Conservation (phyloP, 2,113 vertebrate species). For the Camelus bactrianus region DNA sequence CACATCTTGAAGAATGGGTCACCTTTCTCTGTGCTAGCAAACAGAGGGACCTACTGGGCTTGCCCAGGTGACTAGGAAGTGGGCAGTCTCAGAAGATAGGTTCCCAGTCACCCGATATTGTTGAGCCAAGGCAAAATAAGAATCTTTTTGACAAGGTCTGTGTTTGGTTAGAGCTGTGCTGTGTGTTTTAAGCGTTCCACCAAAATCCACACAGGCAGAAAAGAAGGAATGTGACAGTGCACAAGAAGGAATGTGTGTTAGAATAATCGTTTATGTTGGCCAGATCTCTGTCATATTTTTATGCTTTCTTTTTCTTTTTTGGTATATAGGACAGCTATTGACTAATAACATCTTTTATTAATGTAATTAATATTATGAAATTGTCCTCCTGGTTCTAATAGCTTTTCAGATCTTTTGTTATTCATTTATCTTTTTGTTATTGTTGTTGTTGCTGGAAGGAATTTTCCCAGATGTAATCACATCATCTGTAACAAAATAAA, state of each 20-base stretch:
- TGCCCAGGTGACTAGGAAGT: background rate
- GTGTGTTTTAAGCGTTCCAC: background rate
- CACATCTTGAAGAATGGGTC: background rate
- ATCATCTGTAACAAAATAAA: slow-evolving; percentile 61
- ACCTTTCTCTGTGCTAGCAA: background rate
- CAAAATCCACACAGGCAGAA: background rate
- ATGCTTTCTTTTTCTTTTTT: background rate
- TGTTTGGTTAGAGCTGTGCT: background rate
- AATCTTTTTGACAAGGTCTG: background rate
- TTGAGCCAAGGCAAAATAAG: background rate
- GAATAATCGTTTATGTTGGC: background rate
- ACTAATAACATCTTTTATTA: slow-evolving; percentile 40
- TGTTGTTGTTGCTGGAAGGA: background rate
- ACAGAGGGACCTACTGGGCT: background rate
- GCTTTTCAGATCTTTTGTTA: slow-evolving; percentile 40
- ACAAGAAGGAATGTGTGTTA: background rate
- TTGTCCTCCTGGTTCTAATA: slow-evolving; percentile 42
- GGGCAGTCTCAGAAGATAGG: background rate
- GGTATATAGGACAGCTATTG: background rate
- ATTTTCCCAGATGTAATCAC: slow-evolving; percentile 54
- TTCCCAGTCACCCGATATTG: background rate
- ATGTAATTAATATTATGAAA: background rate
- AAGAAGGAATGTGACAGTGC: too few species aligned
- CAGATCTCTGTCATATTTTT: background rate
- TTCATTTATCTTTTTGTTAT: background rate